Evolutionary conservation across 1,140 invertebrate species (phyloP).

Genomic region (Cydia strobilella): DNA sequence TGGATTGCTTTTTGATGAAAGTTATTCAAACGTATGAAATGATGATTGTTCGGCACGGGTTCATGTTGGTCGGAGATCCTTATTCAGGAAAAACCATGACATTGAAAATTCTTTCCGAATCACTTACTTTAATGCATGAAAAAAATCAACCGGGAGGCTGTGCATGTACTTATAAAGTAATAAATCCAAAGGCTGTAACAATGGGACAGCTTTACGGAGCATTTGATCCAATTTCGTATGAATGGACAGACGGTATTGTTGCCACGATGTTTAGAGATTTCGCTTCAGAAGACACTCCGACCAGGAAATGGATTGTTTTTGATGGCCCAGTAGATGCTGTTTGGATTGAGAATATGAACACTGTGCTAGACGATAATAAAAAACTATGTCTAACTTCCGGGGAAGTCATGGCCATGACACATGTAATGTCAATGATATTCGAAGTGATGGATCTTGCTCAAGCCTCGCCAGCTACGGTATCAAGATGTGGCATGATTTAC

Average conservation of each 20-base stretch:
- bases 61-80: constrained; percentile 96
- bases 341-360: constrained; percentile 98
- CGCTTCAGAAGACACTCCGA: constrained; percentile 83
- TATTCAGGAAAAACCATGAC: constrained; percentile 91
- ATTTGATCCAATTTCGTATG: constrained; percentile 94
- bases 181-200: constrained; percentile 96
- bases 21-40: constrained; percentile 94
- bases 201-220: constrained; percentile 95
- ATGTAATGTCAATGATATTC: constrained; percentile 95
- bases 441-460: constrained; percentile 95
- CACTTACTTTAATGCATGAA: constrained; percentile 85
- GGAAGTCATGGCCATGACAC: constrained; percentile 93
- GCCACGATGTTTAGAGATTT: constrained; percentile 87
- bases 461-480: constrained; percentile 94
- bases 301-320: constrained; percentile 92
- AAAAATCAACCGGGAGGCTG: constrained; percentile 82
- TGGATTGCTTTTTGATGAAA: constrained; percentile 87
- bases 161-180: constrained; percentile 85
- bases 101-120: constrained; percentile 86
- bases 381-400: constrained; percentile 93
- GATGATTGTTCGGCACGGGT: constrained; percentile 95
- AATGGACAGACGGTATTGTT: constrained; percentile 94
- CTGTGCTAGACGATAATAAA: constrained; percentile 96
- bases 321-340: constrained; percentile 97
- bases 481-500: constrained; percentile 97